Base-by-base conservation (phyloP, 1,140 invertebrate genomes). In the Meloidogyne hapla region DNA sequence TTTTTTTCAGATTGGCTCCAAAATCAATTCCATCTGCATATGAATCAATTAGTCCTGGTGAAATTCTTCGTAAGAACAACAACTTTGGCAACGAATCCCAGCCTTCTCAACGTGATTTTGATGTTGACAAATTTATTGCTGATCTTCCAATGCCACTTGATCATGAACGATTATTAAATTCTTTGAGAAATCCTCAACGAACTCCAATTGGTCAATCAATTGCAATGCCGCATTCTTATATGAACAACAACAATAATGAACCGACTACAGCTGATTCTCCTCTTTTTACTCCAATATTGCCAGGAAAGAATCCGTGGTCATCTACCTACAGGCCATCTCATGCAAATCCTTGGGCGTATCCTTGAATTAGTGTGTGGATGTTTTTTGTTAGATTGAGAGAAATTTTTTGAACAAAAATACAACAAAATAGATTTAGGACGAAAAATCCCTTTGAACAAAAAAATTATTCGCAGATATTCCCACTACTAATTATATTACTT, bases 71-170 rank as follows among this genome's bases (percentile, higher is more conserved):
- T 23, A 33, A 72, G 25, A 38, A 38, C 15, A 28, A 38, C 10
- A 33, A 23, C 28, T 23, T 69, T 48, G n/a, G 26, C 1, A 25
- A 26, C 9, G 25, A 42, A 38, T 15, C 63, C 74, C n/a, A 69
- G 64, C 71, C 69, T 77, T 33, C 79, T 80, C 13, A 28, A 42
- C 64, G 18, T 33, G 33, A 71, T 42, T 81, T 81, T 56, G 79
- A 81, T 62, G 81, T 81, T 42, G 80, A 81, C 64, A 38, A 67
- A 62, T 81, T 81, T 77, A 81, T 81, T 56, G 76, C 80, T 18
- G 79, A 82, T 70, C 12, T 80, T 21, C 77, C 77, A 75, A 82
- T 64, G 69, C 69, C 38, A 62, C 9, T 15, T 48, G 68, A 33
- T 6, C 33, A 4, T 33, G 33, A 33, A 33, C 33, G 33, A 6